phyloP scores from a whole-genome alignment of 2,888 invertebrate species.

The Drosophila robusta region DNA sequence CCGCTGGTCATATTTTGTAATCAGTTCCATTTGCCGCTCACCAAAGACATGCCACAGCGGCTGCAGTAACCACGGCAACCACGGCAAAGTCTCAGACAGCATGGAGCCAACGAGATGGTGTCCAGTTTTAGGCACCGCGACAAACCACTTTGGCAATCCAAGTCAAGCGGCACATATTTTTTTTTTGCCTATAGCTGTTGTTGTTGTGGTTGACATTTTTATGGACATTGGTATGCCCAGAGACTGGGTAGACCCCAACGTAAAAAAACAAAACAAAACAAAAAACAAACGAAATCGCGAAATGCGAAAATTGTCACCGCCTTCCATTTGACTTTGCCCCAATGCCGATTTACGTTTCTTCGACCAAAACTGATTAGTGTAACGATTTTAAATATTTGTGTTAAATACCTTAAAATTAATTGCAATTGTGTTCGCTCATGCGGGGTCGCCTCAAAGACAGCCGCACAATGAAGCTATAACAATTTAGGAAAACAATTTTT shows the following conservation, averaged over 20 bases:
- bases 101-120: slow-evolving; percentile 68
- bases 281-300: slow-evolving; percentile 25
- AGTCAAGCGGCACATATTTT: slow-evolving; percentile 73
- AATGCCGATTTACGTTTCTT: slow-evolving; percentile 38
- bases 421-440: slow-evolving; percentile 51
- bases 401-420: slow-evolving; percentile 80
- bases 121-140: slow-evolving; percentile 68
- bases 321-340: slow-evolving; percentile 66
- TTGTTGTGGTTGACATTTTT: slow-evolving; percentile 82
- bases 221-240: slow-evolving; percentile 81
- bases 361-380: slow-evolving; percentile 68
- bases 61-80: slow-evolving; percentile 28
- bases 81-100: slow-evolving; percentile 67
- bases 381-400: slow-evolving; percentile 81
- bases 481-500: slow-evolving; percentile 11
- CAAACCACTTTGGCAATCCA: slow-evolving; percentile 73
- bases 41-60: slow-evolving; percentile 53
- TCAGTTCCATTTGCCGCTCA: slow-evolving; percentile 80
- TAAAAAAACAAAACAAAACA: slow-evolving; percentile 3
- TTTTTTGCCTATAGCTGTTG: slow-evolving; percentile 35
- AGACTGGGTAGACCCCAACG: slow-evolving; percentile 28
- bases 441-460: slow-evolving; percentile 6
- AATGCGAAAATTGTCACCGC: slow-evolving; percentile 56
- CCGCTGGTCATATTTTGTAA: slow-evolving; percentile 78
- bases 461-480: slow-evolving; percentile 32